Conservation (phyloP, 2,113 vertebrate genomes). For the Pomatorhinus ruficollis region DNA sequence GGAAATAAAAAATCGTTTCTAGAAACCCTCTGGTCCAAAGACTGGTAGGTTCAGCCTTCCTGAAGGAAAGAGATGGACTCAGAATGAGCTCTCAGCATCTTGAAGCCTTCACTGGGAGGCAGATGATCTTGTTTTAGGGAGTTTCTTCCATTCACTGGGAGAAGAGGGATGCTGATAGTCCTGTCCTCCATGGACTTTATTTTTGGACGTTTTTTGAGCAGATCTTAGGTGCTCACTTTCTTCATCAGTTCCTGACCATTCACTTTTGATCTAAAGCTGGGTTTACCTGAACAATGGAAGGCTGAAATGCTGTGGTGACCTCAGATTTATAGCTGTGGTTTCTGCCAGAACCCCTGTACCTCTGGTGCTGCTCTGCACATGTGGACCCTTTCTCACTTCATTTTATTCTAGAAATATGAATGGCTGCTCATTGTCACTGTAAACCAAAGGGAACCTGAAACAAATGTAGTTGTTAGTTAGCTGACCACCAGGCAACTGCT, state of each 20-base stretch:
- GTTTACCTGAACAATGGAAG: not conserved
- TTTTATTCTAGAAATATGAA: not conserved
- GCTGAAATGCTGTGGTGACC: not conserved
- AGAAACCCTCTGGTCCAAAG: not conserved
- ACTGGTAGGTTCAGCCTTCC: not conserved
- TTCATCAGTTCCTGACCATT: not conserved
- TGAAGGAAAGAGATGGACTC: not conserved
- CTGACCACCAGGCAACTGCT: not conserved
- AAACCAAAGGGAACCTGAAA: not conserved
- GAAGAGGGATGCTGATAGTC: not conserved
- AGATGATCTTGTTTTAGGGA: fast-evolving
- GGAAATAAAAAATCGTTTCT: not conserved
- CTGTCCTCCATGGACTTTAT: not conserved
- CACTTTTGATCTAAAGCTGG: not conserved
- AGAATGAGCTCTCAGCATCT: not conserved
- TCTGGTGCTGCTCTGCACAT: fast-evolving
- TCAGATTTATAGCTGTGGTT: not conserved
- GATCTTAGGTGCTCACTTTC: fast-evolving
- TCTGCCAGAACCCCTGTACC: not conserved
- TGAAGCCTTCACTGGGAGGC: fast-evolving
- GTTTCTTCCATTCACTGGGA: not conserved
- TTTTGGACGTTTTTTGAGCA: not conserved
- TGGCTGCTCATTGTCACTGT: not conserved
- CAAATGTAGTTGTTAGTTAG: not conserved
- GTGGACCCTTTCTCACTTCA: not conserved